These are phyloP conservation scores for Knipowitschia caucasica DNA, from an alignment of 2,797 vertebrate genomes.

Conservation along the genomic window DNA sequence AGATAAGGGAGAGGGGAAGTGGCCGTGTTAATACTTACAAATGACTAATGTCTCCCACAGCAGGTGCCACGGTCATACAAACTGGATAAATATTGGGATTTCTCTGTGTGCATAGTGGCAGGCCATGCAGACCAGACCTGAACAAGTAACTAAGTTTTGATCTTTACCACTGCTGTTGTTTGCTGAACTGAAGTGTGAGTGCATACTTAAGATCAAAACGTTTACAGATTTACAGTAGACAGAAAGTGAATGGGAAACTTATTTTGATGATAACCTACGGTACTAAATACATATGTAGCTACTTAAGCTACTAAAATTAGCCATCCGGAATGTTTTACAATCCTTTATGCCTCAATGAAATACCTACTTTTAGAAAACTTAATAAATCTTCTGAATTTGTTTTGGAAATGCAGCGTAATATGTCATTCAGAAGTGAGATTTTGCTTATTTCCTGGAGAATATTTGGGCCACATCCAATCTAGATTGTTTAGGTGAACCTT, in stretches of 20 bases:
- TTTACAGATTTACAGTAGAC: conserved; percentile 37
- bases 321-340: too few species aligned
- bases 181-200: too few species aligned
- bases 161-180: too few species aligned
- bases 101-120: conserved; percentile 60
- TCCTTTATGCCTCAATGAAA: not conserved
- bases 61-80: conserved; percentile 77
- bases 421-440: conserved; percentile 4
- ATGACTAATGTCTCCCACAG: conserved; percentile 80
- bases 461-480: conserved; percentile 63
- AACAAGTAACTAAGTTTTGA: conserved; percentile 48
- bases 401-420: not conserved
- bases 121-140: conserved; percentile 63
- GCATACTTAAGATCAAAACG: conserved; percentile 9
- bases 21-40: conserved; percentile 78
- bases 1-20: conserved; percentile 67
- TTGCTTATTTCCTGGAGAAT: conserved; percentile 20
- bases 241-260: not conserved
- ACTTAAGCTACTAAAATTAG: too few species aligned
- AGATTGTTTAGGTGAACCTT: conserved; percentile 75
- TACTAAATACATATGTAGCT: too few species aligned
- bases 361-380: not conserved
- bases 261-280: too few species aligned
- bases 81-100: conserved; percentile 78
- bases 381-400: not conserved